Base-by-base conservation (phyloP, 2,797 vertebrate species). In the Glyptemys insculpta region DNA sequence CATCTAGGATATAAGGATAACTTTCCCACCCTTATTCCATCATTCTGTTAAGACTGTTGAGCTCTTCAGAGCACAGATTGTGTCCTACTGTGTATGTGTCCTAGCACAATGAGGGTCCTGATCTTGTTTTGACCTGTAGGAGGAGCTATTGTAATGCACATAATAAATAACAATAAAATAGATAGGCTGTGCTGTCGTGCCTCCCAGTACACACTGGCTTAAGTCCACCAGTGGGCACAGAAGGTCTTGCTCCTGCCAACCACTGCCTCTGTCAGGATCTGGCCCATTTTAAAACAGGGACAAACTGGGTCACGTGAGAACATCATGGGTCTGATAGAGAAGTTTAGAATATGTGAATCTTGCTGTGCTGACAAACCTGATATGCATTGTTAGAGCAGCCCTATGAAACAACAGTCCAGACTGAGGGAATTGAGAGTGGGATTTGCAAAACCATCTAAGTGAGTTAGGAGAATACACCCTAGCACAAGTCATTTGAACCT, bases 281-380 rank as follows among this genome's bases (percentile, higher is more conserved):
- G 65, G 50, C 16, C 80, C 89, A 2, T 87, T 81, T 80, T 85
- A 84, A 86, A 44, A 29, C 50, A 54, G 19, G 4, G 31, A 90
- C 1, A 3, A 0, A 14, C 52, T 2, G 4, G 41, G 37, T 10
- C n/a, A 74, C n/a, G 1, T 41, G n/a, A 74, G n/a, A 44, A 41
- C 12, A 8, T 4, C 12, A 3, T 86, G 31, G 3, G 2, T 5
- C 54, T 41, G 68, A 23, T 25, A 84, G 0, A n/a, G 25, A 81
- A 11, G 49, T 2, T 56, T 52, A 11, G 15, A 34, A 87, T 59
- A 49, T 31, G 27, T 47, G 54, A 16, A 3, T 88, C 21, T 76
- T 81, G 29, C 29, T 93, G 6, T 27, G 18, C 16, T 56, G 81
- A 34, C 37, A 78, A 91, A 54, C 44, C n/a, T 87, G 31, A 49